phyloP scores from a whole-genome alignment of 2,797 vertebrate genomes.

The Coluber constrictor region DNA sequence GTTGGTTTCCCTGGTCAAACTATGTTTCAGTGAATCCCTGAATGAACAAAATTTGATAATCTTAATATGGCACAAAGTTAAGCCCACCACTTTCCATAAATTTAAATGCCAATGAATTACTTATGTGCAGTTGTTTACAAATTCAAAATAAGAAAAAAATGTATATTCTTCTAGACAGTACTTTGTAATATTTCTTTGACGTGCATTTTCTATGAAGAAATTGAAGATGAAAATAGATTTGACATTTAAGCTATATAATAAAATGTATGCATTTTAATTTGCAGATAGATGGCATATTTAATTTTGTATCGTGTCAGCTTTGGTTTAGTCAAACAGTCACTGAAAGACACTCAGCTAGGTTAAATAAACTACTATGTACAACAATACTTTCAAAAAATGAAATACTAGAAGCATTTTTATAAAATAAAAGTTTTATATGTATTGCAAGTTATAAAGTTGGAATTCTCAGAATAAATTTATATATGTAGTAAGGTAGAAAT shows the following conservation, averaged over 20 bases:
- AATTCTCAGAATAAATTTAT: background rate
- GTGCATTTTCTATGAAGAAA: background rate
- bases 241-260: background rate
- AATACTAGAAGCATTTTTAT: background rate
- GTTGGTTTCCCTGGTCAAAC: background rate
- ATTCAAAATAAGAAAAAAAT: background rate
- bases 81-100: background rate
- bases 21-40: background rate
- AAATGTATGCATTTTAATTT: background rate
- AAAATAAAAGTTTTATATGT: background rate
- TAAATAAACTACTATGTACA: background rate
- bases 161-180: background rate
- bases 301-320: background rate
- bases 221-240: background rate
- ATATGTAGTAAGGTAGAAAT: background rate
- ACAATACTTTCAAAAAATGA: background rate
- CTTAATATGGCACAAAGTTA: background rate
- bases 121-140: background rate
- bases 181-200: background rate
- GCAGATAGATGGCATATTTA: background rate
- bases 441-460: background rate
- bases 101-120: background rate
- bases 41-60: background rate
- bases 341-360: background rate
- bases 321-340: background rate